A percentile compares a stretch with the other conserved stretches of the same genome.
Conservation (phyloP, 2,888 invertebrate species). For the Apotomis capreana region DNA sequence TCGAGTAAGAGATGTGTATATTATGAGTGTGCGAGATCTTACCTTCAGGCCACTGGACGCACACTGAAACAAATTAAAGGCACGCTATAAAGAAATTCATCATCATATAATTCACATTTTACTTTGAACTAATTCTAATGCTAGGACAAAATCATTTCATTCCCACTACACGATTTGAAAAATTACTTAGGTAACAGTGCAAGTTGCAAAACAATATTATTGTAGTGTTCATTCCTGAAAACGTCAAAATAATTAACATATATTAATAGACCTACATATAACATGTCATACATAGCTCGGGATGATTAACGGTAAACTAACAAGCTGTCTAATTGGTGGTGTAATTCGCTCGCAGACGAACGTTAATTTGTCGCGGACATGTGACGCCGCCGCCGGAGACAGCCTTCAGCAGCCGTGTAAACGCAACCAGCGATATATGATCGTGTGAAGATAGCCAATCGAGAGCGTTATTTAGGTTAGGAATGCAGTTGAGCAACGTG, state of each 20-base stretch:
- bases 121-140: slow-evolving; percentile 36
- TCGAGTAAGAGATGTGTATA: slow-evolving; percentile 55
- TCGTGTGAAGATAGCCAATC: slow-evolving; percentile 23
- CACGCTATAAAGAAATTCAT: slow-evolving; percentile 17
- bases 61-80: slow-evolving; percentile 88
- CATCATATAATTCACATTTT: not conserved
- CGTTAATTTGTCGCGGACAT: slow-evolving; percentile 43
- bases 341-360: slow-evolving; percentile 58
- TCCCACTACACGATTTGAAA: slow-evolving; percentile 75
- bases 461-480: slow-evolving; percentile 32
- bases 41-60: slow-evolving; percentile 96
- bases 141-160: slow-evolving; percentile 72
- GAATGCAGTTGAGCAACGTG: slow-evolving; percentile 34
- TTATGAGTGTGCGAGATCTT: slow-evolving; percentile 71
- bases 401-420: slow-evolving; percentile 52
- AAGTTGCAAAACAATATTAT: slow-evolving; percentile 65
- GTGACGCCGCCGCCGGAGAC: slow-evolving; percentile 66
- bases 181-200: slow-evolving; percentile 65
- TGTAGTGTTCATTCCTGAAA: slow-evolving; percentile 73
- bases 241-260: slow-evolving; percentile 42
- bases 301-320: slow-evolving; percentile 62
- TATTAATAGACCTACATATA: slow-evolving; percentile 42
- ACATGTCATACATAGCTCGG: slow-evolving; percentile 53
- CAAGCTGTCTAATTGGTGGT: slow-evolving; percentile 70
- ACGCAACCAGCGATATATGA: slow-evolving; percentile 18